Conservation (phyloP, 2,113 vertebrate genomes). For the Quiscalus mexicanus region DNA sequence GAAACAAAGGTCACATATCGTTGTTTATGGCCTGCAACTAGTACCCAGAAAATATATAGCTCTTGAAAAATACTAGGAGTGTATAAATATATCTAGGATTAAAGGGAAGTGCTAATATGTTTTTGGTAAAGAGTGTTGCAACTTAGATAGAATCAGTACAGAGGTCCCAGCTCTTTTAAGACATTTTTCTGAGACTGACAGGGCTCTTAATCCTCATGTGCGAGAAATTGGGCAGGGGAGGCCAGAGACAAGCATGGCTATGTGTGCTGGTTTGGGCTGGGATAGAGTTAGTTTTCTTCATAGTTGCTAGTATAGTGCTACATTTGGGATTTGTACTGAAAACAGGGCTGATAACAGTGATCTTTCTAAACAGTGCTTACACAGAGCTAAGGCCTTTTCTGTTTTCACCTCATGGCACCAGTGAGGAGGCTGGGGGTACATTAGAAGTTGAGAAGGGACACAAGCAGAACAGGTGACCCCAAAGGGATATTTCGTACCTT, state of each 20-base stretch:
- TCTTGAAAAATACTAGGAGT: not conserved
- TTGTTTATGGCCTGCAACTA: not conserved
- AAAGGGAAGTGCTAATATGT: not conserved
- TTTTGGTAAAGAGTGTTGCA: not conserved
- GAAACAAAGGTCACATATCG: not conserved
- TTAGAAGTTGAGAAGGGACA: not conserved
- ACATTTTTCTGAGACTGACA: not conserved
- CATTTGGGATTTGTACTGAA: not conserved
- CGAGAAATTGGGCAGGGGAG: not conserved
- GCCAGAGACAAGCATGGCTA: not conserved
- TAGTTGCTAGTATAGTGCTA: not conserved
- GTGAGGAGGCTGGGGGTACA: fast-evolving
- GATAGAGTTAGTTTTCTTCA: not conserved
- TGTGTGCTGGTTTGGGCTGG: not conserved
- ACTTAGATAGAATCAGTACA: not conserved
- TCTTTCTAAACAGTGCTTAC: not conserved
- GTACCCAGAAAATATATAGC: not conserved
- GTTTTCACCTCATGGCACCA: no score
- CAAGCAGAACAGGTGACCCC: not conserved
- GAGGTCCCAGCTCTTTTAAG: not conserved
- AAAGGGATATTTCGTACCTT: not conserved
- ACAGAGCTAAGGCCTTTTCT: not conserved
- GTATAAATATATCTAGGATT: not conserved
- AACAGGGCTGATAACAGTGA: fast-evolving
- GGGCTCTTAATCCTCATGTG: not conserved